Conservation (phyloP, 2,113 vertebrate genomes). For the Agapornis roseicollis region DNA sequence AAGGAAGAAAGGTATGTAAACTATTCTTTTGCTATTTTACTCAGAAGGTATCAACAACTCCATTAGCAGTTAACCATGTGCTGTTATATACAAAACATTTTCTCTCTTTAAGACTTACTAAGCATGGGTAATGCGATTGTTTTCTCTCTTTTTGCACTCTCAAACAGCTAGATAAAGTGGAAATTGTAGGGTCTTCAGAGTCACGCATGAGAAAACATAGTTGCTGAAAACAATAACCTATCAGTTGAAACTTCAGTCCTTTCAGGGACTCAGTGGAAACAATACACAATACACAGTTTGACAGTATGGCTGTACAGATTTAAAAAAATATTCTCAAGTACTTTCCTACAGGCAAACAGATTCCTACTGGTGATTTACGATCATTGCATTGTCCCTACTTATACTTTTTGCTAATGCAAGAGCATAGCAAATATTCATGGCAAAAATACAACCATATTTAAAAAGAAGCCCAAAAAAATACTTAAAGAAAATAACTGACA, state of each 20-base stretch:
- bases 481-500: not conserved
- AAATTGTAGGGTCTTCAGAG: not conserved
- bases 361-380: not conserved
- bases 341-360: not conserved
- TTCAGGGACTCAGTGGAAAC: not conserved
- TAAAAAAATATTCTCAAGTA: not conserved
- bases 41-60: not conserved
- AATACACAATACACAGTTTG: not conserved
- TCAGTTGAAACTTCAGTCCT: not conserved
- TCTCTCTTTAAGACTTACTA: not conserved
- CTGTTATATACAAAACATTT: not conserved
- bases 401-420: not conserved
- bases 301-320: not conserved
- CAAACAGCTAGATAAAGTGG: not conserved
- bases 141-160: not conserved
- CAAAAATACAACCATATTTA: not conserved
- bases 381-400: not conserved
- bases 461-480: not conserved
- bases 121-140: not conserved
- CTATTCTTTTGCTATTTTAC: not conserved
- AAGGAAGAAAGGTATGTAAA: not conserved
- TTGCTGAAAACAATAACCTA: not conserved
- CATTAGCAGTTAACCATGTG: not conserved
- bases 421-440: not conserved
- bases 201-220: not conserved